Evolutionary conservation across 2,113 vertebrate species (phyloP).

Genomic region (Syngnathus scovelli): DNA sequence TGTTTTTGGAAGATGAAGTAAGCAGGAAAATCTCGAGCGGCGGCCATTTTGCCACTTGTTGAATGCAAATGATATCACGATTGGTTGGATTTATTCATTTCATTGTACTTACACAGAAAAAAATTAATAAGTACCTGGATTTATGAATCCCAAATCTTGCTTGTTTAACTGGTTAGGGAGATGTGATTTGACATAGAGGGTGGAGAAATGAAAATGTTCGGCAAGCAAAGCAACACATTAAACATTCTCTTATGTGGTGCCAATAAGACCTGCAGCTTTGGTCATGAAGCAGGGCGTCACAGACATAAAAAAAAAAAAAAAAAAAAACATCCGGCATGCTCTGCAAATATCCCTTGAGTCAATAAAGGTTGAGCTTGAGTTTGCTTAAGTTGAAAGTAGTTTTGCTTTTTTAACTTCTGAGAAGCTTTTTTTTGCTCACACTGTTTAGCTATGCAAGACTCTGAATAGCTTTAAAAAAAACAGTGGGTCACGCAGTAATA

Average conservation of each 20-base stretch:
- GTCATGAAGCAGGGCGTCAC: slow-evolving; percentile 3
- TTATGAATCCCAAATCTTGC: background rate
- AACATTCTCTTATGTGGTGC: background rate
- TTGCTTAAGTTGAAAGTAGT: background rate
- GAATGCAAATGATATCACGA: too few relatives aligned
- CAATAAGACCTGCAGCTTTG: background rate
- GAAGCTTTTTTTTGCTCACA: background rate
- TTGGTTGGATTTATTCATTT: too few relatives aligned
- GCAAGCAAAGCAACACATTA: background rate
- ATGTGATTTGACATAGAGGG: background rate
- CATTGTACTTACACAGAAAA: background rate
- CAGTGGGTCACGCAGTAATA: background rate
- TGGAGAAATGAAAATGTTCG: background rate
- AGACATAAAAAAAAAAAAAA: background rate
- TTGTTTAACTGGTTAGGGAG: background rate
- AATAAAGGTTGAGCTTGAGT: slow-evolving; percentile 12
- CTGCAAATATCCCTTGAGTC: slow-evolving; percentile 26
- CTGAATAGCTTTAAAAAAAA: background rate
- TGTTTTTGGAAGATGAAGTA: too few relatives aligned
- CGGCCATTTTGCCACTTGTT: too few relatives aligned
- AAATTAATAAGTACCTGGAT: background rate
- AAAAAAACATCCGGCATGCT: slow-evolving; percentile 28
- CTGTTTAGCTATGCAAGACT: background rate
- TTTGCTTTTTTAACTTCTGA: background rate
- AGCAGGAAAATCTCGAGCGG: too few relatives aligned